These are phyloP conservation scores for Lasioglossum oenotherae DNA, from an alignment of 2,888 invertebrate genomes.

Conservation along the genomic window DNA sequence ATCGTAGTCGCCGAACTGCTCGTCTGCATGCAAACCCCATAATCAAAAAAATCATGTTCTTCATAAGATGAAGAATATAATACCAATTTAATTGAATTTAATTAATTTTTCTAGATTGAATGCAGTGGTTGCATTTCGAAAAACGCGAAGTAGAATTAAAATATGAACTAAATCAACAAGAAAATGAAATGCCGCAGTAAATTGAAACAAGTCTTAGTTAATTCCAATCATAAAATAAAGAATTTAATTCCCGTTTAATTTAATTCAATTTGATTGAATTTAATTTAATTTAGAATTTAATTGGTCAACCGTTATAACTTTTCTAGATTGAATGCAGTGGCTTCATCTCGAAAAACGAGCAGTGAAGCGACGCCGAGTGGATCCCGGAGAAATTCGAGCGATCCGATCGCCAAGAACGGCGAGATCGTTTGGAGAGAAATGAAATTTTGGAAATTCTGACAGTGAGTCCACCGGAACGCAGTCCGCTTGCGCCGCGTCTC, in stretches of 20 bases:
- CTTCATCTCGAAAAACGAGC: background rate
- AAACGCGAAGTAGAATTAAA: too few relatives aligned
- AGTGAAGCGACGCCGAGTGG: background rate
- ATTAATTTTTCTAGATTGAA: too few relatives aligned
- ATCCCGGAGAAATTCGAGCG: background rate
- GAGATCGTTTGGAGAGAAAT: background rate
- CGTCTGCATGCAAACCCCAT: background rate
- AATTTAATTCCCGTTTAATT: too few relatives aligned
- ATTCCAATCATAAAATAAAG: too few relatives aligned
- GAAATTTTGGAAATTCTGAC: background rate
- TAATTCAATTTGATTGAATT: too few relatives aligned
- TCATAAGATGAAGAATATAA: too few relatives aligned
- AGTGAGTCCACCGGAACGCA: background rate
- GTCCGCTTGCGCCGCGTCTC: background rate
- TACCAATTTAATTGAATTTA: too few relatives aligned
- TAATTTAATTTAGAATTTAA: too few relatives aligned
- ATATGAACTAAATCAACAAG: too few relatives aligned
- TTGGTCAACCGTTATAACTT: background rate
- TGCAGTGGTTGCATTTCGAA: too few relatives aligned
- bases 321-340: background rate
- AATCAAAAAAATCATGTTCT: background rate
- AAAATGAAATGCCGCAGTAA: too few relatives aligned
- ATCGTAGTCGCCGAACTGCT: background rate
- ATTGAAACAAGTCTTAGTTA: too few relatives aligned
- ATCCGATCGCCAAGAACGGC: slow-evolving; percentile 2